Evolutionary conservation across 2,888 invertebrate genomes (phyloP), one percentile per base, ranked within the genome.

Genomic region (Acanthoscelides obtectus): DNA sequence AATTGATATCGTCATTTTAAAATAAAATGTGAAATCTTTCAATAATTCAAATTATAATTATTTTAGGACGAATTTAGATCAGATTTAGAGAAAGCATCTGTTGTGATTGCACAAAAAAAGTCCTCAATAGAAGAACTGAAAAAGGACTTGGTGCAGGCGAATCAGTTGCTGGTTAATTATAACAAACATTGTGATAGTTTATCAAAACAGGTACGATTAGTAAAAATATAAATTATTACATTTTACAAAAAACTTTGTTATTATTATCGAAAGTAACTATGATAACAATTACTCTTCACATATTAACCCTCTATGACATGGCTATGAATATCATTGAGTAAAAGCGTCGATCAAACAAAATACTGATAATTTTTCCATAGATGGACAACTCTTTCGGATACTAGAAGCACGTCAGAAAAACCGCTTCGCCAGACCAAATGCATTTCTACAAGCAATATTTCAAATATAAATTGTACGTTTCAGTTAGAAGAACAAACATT

Each of bases 61-160:
- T 78, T 45, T 80, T 72, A 85, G 85, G 77, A 76, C 20, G 83
- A 83, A 75, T 76, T 84, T 21, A 79, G 79, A 65, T 76, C 77
- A 19, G 85, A 85, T 75, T 77, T 83, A 8, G 81, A 84, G 75
- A 82, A 84, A 73, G 82, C 84, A 0, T 81, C 83, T 12, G 74
- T 82, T 65, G 80, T 83, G 22, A 80, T 85, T 3, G 81, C 83
- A 1, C 82, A 85, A 74, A 85, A 84, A 75, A 80, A 83, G 0
- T 79, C 80, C 22, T 80, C 81, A 17, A 82, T 84, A 64, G 83
- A 83, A 71, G 85, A 85, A 77, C 75, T 85, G 25, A 82, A 83
- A 5, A 82, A 80, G 73, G 85, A 85, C 79, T 78, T 85, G 69
- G 80, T 84, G 0, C 83, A 85, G 75, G 85, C 85, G 17, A 85